Base-by-base conservation (phyloP, 2,888 invertebrate species). In the Aphidoletes aphidimyza region DNA sequence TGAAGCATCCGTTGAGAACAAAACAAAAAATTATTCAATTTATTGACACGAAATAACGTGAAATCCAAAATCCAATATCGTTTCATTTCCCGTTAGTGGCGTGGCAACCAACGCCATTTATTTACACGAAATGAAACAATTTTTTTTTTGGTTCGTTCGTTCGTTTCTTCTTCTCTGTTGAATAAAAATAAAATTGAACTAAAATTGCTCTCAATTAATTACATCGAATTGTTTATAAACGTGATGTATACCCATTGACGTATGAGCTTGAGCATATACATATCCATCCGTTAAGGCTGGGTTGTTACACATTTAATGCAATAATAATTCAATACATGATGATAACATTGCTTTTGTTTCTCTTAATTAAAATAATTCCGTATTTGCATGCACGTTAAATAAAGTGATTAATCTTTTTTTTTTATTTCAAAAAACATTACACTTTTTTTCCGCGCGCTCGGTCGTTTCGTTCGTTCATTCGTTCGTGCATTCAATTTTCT, bases 381-480 rank as follows among this genome's bases (percentile, higher is more conserved):
- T 69, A 69, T 30, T 69, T 30, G 69, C 69, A 69, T 69, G 69
- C 69, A 69, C 69, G 69, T 69, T 69, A 14, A 30, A 69, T 69
- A 69, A 69, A 69, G 69, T 69, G 69, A 69, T 69, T 69, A 69
- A 69, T 69, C 69, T 69, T 54, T 69, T n/a, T n/a, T n/a, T n/a
- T n/a, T n/a, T n/a, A n/a, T n/a, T n/a, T 30, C 26, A 69, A 22
- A 69, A 54, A 26, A 54, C 54, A 11, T 5, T 26, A 2, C 5
- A 22, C 22, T 22, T 54, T 69, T 69, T 8, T 26, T 30, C 30
- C 69, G 19, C 39, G n/a, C 39, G 2, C 54, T 54, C 54, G 54
- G n/a, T 0, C 14, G n/a, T 54, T n/a, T n/a, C n/a, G 14, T 54
- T 22, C 22, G 2, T 54, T 54, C 19, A 17, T 47, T n/a, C n/a